Evolutionary conservation across 2,797 vertebrate species (phyloP), one percentile per base, ranked within the genome.

Genomic region (Pitangus sulphuratus): DNA sequence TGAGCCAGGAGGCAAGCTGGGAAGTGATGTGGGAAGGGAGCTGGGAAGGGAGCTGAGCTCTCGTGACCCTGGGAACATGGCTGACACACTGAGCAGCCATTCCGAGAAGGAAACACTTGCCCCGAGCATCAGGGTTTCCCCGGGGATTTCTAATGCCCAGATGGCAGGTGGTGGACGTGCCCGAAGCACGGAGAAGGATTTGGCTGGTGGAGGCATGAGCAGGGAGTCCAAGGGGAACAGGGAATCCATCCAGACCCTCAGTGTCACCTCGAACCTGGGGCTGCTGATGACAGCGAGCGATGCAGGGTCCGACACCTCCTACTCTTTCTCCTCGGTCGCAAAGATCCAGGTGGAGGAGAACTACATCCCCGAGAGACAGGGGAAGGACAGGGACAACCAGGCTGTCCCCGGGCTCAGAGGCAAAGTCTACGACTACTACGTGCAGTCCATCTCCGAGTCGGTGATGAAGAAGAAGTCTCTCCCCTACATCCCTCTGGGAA

Each of bases 351-450:
- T 99, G 92, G 98, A 98, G 86, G 99, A 99, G 87, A 98, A 96
- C 13, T 95, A 98, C 93, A 92, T 99, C 31, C 14, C 97, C 3
- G 44, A 98, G 91, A 95, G 90, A 44, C 68, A 35, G 61, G 95
- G 3, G 68, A 88, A 10, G 60, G 31, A 15, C 1, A 1, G 14
- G 37, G 35, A 44, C 8, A 17, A 19, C 20, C 3, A 2, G 11
- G 25, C 3, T 0, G 11, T 71, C 9, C 51, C 84, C 0, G 4
- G 48, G 62, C 94, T 99, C 61, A 97, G 94, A 37, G 98, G 99
- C 51, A 99, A 99, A 91, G 98, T 99, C 89, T 99, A 99, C 0
- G 98, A 99, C 60, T 99, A 99, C 93, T 99, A 97, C 0, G 95
- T 99, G 14, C 98, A 99, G 88, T 98, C 98, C 4, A 96, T 95